A percentile compares a stretch with the other conserved stretches of the same genome.
Conservation (phyloP, 2,888 invertebrate species). For the Phyllotreta striolata region DNA sequence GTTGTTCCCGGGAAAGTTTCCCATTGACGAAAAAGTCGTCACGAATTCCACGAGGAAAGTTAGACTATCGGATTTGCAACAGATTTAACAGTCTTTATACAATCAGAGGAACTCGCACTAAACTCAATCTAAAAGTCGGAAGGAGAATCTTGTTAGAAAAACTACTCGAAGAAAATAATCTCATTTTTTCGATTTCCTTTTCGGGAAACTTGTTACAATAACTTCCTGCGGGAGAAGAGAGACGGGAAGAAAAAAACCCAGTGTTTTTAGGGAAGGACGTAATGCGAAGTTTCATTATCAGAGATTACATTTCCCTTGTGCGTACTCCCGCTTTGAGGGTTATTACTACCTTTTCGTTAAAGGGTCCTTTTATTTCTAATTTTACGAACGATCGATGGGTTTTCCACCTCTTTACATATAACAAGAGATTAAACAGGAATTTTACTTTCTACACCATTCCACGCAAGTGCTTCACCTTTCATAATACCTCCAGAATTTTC, state of each 20-base stretch:
- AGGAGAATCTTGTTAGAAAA: slow-evolving; percentile 30
- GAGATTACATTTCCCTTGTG: slow-evolving; percentile 40
- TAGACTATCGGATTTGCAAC: slow-evolving; percentile 31
- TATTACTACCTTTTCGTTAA: slow-evolving; percentile 37
- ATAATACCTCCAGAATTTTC: no score
- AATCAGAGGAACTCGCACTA: slow-evolving; percentile 31
- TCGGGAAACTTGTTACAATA: slow-evolving; percentile 37
- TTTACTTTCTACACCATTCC: background rate
- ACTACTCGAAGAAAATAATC: slow-evolving; percentile 27
- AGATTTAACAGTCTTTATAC: slow-evolving; percentile 33
- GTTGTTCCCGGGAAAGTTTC: no score
- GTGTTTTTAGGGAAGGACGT: slow-evolving; percentile 34
- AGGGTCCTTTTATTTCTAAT: slow-evolving; percentile 33
- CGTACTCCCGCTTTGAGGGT: slow-evolving; percentile 36
- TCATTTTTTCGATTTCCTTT: slow-evolving; percentile 29
- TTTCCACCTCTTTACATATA: slow-evolving; percentile 19
- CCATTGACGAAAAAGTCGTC: background rate
- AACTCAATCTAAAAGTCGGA: slow-evolving; percentile 29
- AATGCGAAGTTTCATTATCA: slow-evolving; percentile 40
- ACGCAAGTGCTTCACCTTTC: no score
- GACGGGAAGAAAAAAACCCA: no score
- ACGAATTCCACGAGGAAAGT: slow-evolving; percentile 24
- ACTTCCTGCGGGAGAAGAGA: slow-evolving; percentile 32
- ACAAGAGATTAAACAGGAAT: slow-evolving; percentile 18
- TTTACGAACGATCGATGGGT: slow-evolving; percentile 32